Base-by-base conservation (phyloP, 2,113 vertebrate genomes). In the Nycticryphes semicollaris region DNA sequence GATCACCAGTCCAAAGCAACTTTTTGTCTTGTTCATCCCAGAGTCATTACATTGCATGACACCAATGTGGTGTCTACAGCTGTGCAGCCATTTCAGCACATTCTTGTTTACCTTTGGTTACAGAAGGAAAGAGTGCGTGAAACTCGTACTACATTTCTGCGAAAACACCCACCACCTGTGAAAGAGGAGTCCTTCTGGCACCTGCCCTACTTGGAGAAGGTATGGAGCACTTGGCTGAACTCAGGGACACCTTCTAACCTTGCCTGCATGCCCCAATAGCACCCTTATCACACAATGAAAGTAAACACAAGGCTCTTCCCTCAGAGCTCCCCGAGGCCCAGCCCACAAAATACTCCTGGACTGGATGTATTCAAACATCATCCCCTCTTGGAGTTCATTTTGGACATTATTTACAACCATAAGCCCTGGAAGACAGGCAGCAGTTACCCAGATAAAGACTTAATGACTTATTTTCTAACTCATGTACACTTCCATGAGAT, bases 71-170 rank as follows among this genome's bases (percentile, higher is more conserved):
- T 2, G 24, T 5, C 9, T 9, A 2, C 2, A 47, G 53, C 74
- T 37, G 12, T 31, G 72, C 63, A 76, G 57, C 50, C 1, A 0
- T 16, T 56, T 35, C 66, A 76, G n/a, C 27, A 23, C 28, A 0
- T 15, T 33, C 23, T 19, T 10, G 1, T n/a, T 27, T 17, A 3
- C 27, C 23, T 78, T 39, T 21, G 25, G 8, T 51, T 83, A 16
- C 82, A 87, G 77, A n/a, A 9, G 0, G 12, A 91, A 2, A 81
- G 77, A 22, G 67, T 95, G 4, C 89, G 85, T 1, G 98, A 99
- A 35, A 99, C 98, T 1, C 97, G 98, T 33, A 98, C 98, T 35
- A 96, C 98, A 4, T 74, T 98, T 19, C 97, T 99, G 93, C 95
- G 99, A 72, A 98, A 95, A 72, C 94, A 96, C 41, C 97, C 90